Evolutionary conservation across 2,797 vertebrate species (phyloP).

Genomic region (Brachyrhaphis roseni): DNA sequence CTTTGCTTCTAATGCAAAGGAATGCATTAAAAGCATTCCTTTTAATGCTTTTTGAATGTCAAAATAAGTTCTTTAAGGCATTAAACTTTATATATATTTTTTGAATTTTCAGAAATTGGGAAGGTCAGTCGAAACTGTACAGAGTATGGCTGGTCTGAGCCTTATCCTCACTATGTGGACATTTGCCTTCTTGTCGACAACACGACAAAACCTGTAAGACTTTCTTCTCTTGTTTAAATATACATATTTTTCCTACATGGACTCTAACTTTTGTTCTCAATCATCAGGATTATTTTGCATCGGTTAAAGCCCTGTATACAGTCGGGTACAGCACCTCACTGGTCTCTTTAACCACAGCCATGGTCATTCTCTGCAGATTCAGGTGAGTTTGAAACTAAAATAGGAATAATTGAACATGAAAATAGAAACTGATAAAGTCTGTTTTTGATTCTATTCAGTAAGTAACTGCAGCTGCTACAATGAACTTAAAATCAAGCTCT

Average conservation of each 20-base stretch:
- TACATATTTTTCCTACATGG: not conserved
- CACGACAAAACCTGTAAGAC: slow-evolving; percentile 77
- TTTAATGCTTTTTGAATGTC: not conserved
- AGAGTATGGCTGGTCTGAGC: slow-evolving; percentile 92
- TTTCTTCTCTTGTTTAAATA: not conserved
- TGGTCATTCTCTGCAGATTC: slow-evolving; percentile 97
- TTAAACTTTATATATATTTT: not conserved
- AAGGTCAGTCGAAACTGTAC: slow-evolving; percentile 94
- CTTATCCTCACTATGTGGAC: slow-evolving; percentile 92
- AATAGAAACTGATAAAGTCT: not conserved
- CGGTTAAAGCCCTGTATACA: slow-evolving; percentile 96
- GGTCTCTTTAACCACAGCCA: slow-evolving; percentile 94
- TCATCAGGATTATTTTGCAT: slow-evolving; percentile 89
- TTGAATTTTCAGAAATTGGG: slow-evolving; percentile 75
- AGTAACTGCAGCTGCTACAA: not conserved
- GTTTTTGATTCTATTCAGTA: not conserved
- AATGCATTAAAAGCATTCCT: no score
- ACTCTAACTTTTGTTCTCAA: slow-evolving; percentile 15
- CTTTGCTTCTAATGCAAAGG: no score
- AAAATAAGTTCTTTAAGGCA: not conserved
- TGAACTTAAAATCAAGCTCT: not conserved
- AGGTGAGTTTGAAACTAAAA: slow-evolving; percentile 82
- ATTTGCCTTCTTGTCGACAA: slow-evolving; percentile 88
- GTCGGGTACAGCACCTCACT: slow-evolving; percentile 98
- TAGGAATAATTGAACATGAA: not conserved